Evolutionary conservation across 1,140 invertebrate species (phyloP), one percentile per base, ranked within the genome.

Genomic region (Drosophila nigrodunni): DNA sequence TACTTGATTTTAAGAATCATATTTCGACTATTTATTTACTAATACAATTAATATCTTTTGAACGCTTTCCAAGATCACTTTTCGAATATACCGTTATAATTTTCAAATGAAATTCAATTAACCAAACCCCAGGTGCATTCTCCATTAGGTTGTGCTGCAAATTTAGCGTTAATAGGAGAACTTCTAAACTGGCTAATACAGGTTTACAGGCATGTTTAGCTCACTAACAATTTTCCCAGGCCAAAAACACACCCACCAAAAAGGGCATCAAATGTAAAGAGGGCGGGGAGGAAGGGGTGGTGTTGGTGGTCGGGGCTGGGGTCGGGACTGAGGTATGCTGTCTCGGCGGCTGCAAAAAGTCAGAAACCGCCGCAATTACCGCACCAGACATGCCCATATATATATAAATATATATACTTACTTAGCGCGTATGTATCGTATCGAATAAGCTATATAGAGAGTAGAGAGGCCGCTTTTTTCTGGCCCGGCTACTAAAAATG

Each of bases 401-500:
- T 37, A 67, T 54, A 67, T 60, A 52, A 39, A 43, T 58, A 39
- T 54, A 59, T 30, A 15, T 67, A 55, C 25, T 44, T 55, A 52
- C 49, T 44, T 60, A 46, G 46, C 43, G 37, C 44, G 15, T 60
- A 57, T 50, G 58, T 71, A 71, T 71, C 47, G 54, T 30, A 30
- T 30, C 65, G 61, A 46, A 57, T 49, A 41, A 61, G 59, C 64
- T 67, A 71, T 89, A 77, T 83, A 80, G 78, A 89, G 73, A 80
- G 65, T 83, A 80, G 78, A 89, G 73, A 80, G 65, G 54, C 60
- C 60, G 60, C 61, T 73, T 71, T 75, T 30, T 65, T 60, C 66
- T 64, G 61, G 73, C 55, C 58, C 67, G 74, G 78, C 85, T 88
- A 88, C 83, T 88, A 85, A 89, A 89, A 89, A 88, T 88, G 83